phyloP scores from a whole-genome alignment of 2,797 vertebrate genomes.

The Nannoperca obscura region DNA sequence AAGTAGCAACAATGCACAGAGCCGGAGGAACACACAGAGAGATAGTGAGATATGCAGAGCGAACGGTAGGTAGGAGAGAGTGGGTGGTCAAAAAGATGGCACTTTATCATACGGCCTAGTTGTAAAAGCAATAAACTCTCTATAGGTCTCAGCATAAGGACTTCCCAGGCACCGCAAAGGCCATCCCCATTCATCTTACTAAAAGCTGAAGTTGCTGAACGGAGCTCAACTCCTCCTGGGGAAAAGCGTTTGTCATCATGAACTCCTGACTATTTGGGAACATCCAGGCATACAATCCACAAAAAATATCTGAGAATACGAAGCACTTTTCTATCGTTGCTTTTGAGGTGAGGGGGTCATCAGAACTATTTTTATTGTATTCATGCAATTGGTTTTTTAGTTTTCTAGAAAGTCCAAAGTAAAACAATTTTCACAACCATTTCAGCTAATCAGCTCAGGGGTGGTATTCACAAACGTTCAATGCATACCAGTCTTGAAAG shows the following conservation, averaged over 20 bases:
- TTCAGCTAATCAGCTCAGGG: not conserved
- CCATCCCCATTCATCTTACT: conserved; percentile 75
- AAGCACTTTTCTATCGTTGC: not conserved
- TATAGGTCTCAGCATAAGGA: conserved; percentile 71
- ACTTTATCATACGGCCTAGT: conserved; percentile 69
- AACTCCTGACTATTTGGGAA: conserved; percentile 58
- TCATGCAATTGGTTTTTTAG: not conserved
- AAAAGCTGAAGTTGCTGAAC: conserved; percentile 70
- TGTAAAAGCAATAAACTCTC: conserved; percentile 76
- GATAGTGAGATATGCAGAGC: conserved; percentile 35
- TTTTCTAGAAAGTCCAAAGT: not conserved
- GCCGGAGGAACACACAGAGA: conserved; percentile 18
- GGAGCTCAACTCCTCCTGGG: conserved; percentile 42
- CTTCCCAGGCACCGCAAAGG: conserved; percentile 70
- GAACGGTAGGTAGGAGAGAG: conserved; percentile 27
- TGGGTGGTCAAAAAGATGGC: conserved; percentile 60
- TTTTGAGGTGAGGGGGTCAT: not conserved
- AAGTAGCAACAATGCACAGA: conserved; percentile 25
- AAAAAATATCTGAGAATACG: conserved; percentile 11
- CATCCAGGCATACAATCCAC: conserved; percentile 13
- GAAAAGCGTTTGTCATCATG: conserved; percentile 52
- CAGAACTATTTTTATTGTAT: not conserved
- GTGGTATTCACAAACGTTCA: not conserved
- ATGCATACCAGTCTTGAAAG: not conserved
- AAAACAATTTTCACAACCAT: not conserved